A percentile compares a stretch with the other conserved stretches of the same genome.
These are phyloP conservation scores for Liolophura sinensis DNA, from an alignment of 1,140 invertebrate genomes.

Conservation along the genomic window DNA sequence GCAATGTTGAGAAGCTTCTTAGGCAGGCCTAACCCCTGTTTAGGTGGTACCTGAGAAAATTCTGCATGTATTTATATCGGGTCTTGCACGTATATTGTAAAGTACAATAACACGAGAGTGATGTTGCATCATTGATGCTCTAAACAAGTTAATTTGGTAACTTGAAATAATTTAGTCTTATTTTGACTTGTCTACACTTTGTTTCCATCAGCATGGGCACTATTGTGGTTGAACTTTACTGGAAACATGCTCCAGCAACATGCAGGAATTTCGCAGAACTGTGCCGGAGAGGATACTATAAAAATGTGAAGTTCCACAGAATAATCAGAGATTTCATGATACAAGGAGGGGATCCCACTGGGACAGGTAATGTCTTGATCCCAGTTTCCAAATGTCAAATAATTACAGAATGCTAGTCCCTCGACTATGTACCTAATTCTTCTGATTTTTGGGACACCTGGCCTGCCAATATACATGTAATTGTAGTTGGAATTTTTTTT, in stretches of 20 bases:
- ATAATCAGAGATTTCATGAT: constrained; percentile 98
- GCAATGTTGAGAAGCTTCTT: no score
- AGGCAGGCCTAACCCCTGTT: no score
- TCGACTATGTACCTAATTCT: no score
- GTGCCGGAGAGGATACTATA: constrained; percentile 89
- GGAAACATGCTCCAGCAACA: constrained; percentile 95
- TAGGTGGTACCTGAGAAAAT: no score
- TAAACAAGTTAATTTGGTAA: no score
- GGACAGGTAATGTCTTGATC: constrained; percentile 65
- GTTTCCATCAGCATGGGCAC: constrained; percentile 82
- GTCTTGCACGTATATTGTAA: no score
- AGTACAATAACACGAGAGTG: no score
- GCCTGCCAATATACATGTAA: no score
- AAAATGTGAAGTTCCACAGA: constrained; percentile 94
- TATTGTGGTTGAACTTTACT: constrained; percentile 90
- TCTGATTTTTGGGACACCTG: no score
- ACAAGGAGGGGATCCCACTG: constrained; percentile 85
- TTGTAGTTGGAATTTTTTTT: not conserved
- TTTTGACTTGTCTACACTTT: not conserved
- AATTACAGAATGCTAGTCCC: not conserved
- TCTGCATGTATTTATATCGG: no score
- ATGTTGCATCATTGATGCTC: no score
- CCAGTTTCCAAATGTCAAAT: not conserved
- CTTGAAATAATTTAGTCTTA: no score
- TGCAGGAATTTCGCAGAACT: constrained; percentile 97